Evolutionary conservation across 2,113 vertebrate species (phyloP).

Genomic region (Nycticorax nycticorax): DNA sequence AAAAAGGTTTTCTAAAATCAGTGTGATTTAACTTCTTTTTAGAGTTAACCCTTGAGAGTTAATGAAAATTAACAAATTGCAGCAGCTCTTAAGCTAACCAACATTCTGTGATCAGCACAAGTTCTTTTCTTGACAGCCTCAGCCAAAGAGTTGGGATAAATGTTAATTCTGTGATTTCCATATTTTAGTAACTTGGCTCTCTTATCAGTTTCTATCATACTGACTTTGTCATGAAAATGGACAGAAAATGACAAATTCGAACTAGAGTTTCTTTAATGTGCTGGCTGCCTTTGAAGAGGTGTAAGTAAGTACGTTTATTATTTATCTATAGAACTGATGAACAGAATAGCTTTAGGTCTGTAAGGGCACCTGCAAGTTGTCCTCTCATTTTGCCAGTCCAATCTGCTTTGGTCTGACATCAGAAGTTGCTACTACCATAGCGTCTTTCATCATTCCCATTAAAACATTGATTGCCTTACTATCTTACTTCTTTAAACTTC

Average conservation of each 20-base stretch:
- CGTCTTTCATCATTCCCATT: background rate
- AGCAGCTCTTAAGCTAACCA: background rate
- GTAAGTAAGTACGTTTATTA: background rate
- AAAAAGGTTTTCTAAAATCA: background rate
- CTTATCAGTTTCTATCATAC: slow-evolving; percentile 1
- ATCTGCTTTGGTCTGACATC: background rate
- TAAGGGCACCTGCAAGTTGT: background rate
- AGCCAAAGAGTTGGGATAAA: slow-evolving; percentile 38
- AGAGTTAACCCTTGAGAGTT: background rate
- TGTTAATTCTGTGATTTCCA: slow-evolving; percentile 54
- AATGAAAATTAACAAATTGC: background rate
- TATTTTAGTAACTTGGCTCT: slow-evolving; percentile 33
- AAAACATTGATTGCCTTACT: background rate
- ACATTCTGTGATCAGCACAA: background rate
- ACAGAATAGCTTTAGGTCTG: background rate
- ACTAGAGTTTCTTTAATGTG: background rate
- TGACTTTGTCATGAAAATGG: slow-evolving; percentile 21
- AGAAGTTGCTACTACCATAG: background rate
- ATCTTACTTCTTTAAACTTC: background rate
- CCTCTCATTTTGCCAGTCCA: background rate
- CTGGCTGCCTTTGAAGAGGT: background rate
- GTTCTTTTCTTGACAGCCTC: slow-evolving; percentile 4
- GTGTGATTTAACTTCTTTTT: background rate
- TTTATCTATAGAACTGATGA: background rate
- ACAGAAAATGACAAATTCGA: slow-evolving; percentile 42